These are phyloP conservation scores for Eristalis pertinax DNA, from an alignment of 2,888 invertebrate species.

Conservation along the genomic window DNA sequence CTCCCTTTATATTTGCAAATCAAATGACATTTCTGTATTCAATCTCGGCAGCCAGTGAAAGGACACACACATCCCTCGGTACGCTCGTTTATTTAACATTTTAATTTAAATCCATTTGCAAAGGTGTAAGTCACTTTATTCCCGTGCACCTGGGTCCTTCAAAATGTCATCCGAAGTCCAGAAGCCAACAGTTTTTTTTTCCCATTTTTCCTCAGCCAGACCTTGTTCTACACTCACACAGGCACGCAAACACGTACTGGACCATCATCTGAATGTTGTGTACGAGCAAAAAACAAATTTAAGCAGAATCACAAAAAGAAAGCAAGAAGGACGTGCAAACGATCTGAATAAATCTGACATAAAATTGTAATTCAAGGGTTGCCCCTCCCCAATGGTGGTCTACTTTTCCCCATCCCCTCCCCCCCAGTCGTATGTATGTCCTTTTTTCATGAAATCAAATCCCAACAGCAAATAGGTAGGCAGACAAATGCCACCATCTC, in stretches of 20 bases:
- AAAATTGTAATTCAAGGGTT: constrained; percentile 66
- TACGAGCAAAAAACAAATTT: constrained; percentile 23
- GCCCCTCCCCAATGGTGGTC: background rate
- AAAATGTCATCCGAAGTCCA: constrained; percentile 44
- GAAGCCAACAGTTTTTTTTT: constrained; percentile 21
- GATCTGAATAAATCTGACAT: constrained; percentile 69
- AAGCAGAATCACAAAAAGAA: constrained; percentile 5
- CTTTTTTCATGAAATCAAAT: constrained; percentile 36
- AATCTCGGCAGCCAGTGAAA: constrained; percentile 18
- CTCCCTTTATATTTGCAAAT: constrained; percentile 58
- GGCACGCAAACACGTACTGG: background rate
- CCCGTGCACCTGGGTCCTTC: constrained; percentile 7
- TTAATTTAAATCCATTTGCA: constrained; percentile 60
- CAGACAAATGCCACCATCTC: constrained; percentile 54
- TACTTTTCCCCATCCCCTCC: background rate
- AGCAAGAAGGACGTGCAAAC: constrained; percentile 64
- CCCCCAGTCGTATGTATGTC: background rate
- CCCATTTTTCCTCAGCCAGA: no score
- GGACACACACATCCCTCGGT: background rate
- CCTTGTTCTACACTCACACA: background rate
- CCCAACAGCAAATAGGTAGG: constrained; percentile 52
- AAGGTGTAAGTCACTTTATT: constrained; percentile 39
- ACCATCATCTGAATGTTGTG: background rate
- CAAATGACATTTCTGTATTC: constrained; percentile 57
- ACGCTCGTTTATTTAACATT: constrained; percentile 33